These are phyloP conservation scores for Conomelus anceps DNA, from an alignment of 2,888 invertebrate species.

Conservation along the genomic window DNA sequence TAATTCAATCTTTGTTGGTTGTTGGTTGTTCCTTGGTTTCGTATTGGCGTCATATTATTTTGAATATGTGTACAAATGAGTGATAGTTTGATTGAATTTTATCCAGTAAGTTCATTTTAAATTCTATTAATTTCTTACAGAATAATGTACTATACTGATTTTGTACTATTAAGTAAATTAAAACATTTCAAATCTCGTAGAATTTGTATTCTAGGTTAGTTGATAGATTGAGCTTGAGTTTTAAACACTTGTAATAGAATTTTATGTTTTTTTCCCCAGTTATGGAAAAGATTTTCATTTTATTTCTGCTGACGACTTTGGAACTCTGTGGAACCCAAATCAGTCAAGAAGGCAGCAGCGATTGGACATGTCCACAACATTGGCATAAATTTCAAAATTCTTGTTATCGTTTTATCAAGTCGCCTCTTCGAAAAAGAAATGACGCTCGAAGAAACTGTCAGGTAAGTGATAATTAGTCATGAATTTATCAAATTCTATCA, in stretches of 20 bases:
- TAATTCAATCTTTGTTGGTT: neutral
- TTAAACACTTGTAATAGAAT: neutral
- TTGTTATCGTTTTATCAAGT: constrained; percentile 86
- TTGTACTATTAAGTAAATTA: neutral
- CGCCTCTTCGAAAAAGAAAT: constrained; percentile 69
- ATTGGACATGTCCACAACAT: constrained; percentile 66
- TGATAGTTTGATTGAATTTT: neutral
- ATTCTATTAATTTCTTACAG: neutral
- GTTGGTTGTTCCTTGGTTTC: neutral
- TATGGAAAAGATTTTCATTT: neutral
- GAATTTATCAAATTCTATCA: no score
- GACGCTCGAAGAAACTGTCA: constrained; percentile 79
- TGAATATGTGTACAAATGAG: neutral
- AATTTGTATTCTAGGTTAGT: neutral
- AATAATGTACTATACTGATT: neutral
- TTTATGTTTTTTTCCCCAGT: neutral
- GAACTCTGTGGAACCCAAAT: neutral
- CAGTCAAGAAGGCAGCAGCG: neutral
- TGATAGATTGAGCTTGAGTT: neutral
- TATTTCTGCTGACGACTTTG: neutral
- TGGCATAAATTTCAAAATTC: constrained; percentile 77
- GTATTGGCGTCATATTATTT: neutral
- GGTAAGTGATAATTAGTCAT: constrained; percentile 34
- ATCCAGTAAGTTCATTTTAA: neutral
- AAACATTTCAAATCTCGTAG: neutral